Evolutionary conservation across 2,888 invertebrate genomes (phyloP), one percentile per base, ranked within the genome.

Genomic region (Smittia aterrima): DNA sequence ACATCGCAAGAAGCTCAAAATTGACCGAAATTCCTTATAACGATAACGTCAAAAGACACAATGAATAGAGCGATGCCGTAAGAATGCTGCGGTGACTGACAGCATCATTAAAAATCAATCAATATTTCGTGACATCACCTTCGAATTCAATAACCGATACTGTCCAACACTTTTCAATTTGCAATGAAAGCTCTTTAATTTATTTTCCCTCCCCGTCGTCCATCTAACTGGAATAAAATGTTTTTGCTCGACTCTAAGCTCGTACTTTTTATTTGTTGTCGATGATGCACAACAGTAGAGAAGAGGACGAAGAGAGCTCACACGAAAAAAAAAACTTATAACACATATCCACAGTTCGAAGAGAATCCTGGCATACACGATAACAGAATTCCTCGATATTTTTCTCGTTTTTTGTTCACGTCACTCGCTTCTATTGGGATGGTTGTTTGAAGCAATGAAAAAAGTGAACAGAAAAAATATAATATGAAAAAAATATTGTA

Each of bases 281-380:
- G 58, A 58, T 22, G 22, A 18, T 58, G 58, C 58, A 58, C 58
- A 47, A n/a, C 47, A 38, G 38, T 38, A 16, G 16, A 47, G 16
- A 47, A 47, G 47, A 47, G 47, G 47, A 32, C 32, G 32, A 32
- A 3, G 32, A 32, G 32, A 47, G 16, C n/a, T n/a, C n/a, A n/a
- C n/a, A n/a, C n/a, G 11, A 11, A 47, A 47, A 2, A 58, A 58
- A 58, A 58, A 58, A 58, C 47, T 58, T 58, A 58, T 58, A 58
- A 58, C 58, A 22, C 58, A 58, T 22, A 58, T 58, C 58, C 22
- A 58, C 40, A 72, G 27, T 53, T 54, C 54, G 40, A 40, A 22
- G 25, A 72, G 18, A 40, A 25, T 72, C 58, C 58, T 72, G 72
- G 54, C 62, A 72, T 9, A 72, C 54, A 72, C 62, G 72, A 72